These are phyloP conservation scores for Chrysomallon squamiferum DNA, from an alignment of 1,140 invertebrate species.

Conservation along the genomic window DNA sequence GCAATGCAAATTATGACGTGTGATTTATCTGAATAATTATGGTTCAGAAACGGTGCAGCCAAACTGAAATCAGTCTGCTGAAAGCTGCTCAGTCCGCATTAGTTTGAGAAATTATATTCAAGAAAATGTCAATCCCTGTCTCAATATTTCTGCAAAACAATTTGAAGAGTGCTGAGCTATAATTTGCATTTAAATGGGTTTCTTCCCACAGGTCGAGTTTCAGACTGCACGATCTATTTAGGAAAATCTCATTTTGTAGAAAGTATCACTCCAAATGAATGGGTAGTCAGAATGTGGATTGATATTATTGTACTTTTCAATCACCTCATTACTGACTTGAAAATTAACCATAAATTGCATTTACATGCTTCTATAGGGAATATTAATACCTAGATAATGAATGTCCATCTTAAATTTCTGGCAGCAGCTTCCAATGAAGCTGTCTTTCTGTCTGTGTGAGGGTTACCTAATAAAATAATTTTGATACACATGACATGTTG, in stretches of 20 bases:
- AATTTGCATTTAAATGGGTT: slow-evolving; percentile 32
- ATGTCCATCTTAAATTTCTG: slow-evolving; percentile 17
- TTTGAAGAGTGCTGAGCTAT: slow-evolving; percentile 7
- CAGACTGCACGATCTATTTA: slow-evolving; percentile 20
- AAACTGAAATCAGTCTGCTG: slow-evolving; percentile 10
- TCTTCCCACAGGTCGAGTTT: slow-evolving; percentile 9
- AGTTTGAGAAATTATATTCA: slow-evolving; percentile 5
- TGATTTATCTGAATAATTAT: slow-evolving; percentile 27
- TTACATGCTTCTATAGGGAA: slow-evolving; percentile 7
- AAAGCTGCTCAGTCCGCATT: slow-evolving; percentile 1
- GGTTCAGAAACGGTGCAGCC: slow-evolving; percentile 17
- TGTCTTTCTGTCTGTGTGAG: neutral
- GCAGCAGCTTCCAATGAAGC: neutral
- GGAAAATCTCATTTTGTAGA: slow-evolving; percentile 12
- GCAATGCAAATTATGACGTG: slow-evolving; percentile 22
- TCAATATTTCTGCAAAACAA: neutral
- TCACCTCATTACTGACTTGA: slow-evolving; percentile 21
- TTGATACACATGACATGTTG: neutral
- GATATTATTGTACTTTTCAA: slow-evolving; percentile 21
- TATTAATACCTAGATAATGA: slow-evolving; percentile 25
- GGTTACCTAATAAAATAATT: neutral
- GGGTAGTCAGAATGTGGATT: slow-evolving; percentile 15
- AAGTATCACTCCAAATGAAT: slow-evolving; percentile 13
- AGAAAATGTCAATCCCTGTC: slow-evolving; percentile 5
- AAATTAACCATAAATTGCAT: slow-evolving; percentile 28